Evolutionary conservation across 2,888 invertebrate species (phyloP).

Genomic region (Geophilus truncorum): DNA sequence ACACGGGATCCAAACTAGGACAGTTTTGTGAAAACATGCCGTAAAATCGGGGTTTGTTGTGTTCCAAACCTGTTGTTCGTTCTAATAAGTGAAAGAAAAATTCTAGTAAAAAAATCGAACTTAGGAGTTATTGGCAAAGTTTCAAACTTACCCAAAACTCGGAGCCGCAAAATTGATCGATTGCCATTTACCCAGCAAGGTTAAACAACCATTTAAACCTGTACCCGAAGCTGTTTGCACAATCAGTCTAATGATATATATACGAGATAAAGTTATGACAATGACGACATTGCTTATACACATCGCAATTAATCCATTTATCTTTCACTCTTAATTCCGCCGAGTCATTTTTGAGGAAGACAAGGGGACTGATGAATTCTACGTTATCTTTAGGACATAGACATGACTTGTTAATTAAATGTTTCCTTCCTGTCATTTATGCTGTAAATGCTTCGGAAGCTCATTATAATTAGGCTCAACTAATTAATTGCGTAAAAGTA

Average conservation of each 20-base stretch:
- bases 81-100: slow-evolving; percentile 31
- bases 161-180: background rate
- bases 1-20: slow-evolving; percentile 37
- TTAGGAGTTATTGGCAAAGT: background rate
- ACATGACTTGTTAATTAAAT: background rate
- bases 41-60: slow-evolving; percentile 39
- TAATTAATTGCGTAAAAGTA: background rate
- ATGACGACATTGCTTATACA: no score
- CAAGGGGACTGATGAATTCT: background rate
- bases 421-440: background rate
- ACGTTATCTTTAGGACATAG: background rate
- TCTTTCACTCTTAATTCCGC: no score
- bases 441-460: background rate
- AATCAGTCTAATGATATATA: no score
- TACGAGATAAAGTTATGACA: no score
- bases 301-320: background rate
- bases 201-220: no score
- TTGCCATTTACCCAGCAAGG: no score
- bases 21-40: slow-evolving; percentile 39
- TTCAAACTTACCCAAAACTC: slow-evolving; percentile 5
- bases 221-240: no score
- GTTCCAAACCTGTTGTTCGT: slow-evolving; percentile 37
- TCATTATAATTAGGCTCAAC: background rate
- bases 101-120: background rate
- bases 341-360: no score